Base-by-base conservation (phyloP, 2,113 vertebrate genomes). In the Cathartes aura region DNA sequence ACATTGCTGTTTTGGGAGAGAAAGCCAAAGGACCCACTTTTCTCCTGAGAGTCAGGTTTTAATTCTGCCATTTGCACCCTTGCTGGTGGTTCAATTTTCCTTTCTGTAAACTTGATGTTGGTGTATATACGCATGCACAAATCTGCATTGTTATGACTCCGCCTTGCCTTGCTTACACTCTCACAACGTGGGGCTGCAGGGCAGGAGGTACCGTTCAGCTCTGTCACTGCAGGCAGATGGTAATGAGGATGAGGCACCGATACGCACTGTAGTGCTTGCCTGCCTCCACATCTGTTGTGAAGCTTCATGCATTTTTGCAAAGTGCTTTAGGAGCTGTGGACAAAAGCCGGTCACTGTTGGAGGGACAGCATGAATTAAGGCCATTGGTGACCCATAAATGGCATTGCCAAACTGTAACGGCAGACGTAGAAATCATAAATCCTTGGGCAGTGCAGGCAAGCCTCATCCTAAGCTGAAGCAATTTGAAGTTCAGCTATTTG, bases 161-260 rank as follows among this genome's bases (percentile, higher is more conserved):
- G 4, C 48, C n/a, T 43, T 59, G 58, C 52, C 45, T 93, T 1
- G 2, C 36, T 58, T 23, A 17, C 17, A 1, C 36, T 53, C 6
- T 19, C 24, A 43, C n/a, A 42, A 0, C 1, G 0, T 0, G 0
- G 43, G n/a, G 42, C 64, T 74, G 53, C 43, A n/a, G 43, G 43
- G 53, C 20, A 43, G 56, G 53, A 40, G 66, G 20, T 23, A 64
- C 80, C 4, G 1, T 56, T 80, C 26, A 59, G 62, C 62, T 43
- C 42, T 42, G 27, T 36, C 40, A 2, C 22, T 59, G 66, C 38
- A 67, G 63, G 62, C 53, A 82, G 71, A 4, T 17, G 42, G 43
- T 24, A 18, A 13, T 5, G 8, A 66, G 79, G 50, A 12, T 29
- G 17, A 48, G 70, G 70, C 10, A 40, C 20, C 0, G 12, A 27